These are phyloP conservation scores for Pseudomyrmex flavicornis DNA, from an alignment of 1,140 invertebrate genomes.

Conservation along the genomic window DNA sequence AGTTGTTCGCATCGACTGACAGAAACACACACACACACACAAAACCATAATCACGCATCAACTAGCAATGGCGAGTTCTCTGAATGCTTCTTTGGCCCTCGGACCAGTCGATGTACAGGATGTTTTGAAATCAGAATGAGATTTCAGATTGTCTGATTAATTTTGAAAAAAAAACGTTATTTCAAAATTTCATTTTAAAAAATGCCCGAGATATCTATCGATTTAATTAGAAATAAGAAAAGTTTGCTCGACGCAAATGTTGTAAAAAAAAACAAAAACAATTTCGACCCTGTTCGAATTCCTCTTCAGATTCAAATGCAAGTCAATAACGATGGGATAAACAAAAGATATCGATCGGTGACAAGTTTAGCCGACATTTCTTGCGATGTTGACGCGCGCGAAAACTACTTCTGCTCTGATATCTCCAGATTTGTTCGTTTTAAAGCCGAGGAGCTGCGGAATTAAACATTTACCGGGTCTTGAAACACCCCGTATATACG, in stretches of 20 bases:
- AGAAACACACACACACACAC: slow-evolving; percentile 15
- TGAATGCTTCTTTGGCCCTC: not conserved
- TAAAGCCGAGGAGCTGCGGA: no score
- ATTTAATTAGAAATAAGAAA: no score
- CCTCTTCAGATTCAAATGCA: no score
- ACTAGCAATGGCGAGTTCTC: not conserved
- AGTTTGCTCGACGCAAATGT: no score
- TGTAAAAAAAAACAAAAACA: no score
- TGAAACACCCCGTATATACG: slow-evolving; percentile 1
- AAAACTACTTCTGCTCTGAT: not conserved
- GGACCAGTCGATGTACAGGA: slow-evolving; percentile 10
- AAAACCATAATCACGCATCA: not conserved
- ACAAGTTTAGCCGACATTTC: no score
- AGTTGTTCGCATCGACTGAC: slow-evolving; percentile 4
- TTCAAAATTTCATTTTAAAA: not conserved
- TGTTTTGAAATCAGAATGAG: not conserved
- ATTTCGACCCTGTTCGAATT: no score
- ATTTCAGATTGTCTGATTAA: not conserved
- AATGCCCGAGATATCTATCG: not conserved
- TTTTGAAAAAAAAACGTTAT: not conserved
- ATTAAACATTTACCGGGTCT: not conserved
- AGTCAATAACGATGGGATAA: no score
- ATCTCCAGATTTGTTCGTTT: not conserved
- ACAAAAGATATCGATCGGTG: no score
- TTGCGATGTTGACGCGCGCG: no score